Evolutionary conservation across 2,113 vertebrate genomes (phyloP).

Genomic region (Columba livia): DNA sequence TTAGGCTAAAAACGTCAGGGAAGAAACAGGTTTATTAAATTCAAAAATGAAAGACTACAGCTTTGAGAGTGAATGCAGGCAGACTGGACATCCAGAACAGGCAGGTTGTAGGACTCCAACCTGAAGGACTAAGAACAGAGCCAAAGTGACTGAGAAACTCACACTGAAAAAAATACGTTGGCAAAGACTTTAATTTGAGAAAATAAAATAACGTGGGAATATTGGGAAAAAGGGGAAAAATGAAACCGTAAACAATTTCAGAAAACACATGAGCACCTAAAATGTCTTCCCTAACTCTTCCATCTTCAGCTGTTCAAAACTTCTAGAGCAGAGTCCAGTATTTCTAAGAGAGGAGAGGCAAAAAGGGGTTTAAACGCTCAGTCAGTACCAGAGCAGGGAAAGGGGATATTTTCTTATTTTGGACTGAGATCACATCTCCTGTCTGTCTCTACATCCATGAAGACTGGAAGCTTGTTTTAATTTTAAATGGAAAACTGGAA

Average conservation of each 20-base stretch:
- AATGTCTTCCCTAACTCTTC: background rate
- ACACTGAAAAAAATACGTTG: background rate
- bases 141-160: background rate
- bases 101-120: background rate
- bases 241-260: background rate
- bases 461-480: background rate
- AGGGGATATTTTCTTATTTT: background rate
- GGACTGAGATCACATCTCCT: background rate
- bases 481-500: background rate
- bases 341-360: background rate
- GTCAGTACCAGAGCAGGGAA: background rate
- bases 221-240: background rate
- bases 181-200: background rate
- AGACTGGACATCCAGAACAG: background rate
- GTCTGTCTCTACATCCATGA: background rate
- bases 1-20: background rate
- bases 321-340: background rate
- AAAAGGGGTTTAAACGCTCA: background rate
- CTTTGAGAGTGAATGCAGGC: background rate
- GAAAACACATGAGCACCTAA: background rate
- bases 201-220: background rate
- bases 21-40: background rate
- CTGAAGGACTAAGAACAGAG: background rate
- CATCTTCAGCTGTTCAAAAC: background rate
- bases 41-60: background rate